Percentiles rank a stretch among this genome's conserved stretches.
Conservation (phyloP, 2,888 invertebrate genomes). For the Quadroppia sp. region DNA sequence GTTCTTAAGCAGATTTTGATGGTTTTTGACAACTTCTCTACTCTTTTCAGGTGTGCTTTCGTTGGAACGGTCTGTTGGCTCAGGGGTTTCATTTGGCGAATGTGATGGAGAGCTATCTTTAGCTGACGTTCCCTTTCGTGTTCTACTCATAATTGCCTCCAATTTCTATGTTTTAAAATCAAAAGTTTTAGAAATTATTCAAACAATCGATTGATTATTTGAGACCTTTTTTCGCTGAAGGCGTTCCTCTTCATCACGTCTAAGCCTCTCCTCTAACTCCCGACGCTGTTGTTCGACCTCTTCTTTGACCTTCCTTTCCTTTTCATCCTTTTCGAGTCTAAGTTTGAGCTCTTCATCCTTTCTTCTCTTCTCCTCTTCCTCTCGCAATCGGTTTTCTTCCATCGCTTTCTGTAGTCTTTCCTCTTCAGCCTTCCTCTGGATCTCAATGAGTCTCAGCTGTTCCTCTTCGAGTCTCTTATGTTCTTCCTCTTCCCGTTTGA, state of each 20-base stretch:
- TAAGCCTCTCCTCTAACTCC: constrained; percentile 62
- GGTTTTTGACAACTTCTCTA: constrained; percentile 8
- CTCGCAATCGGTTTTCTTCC: constrained; percentile 53
- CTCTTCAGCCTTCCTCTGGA: constrained; percentile 76
- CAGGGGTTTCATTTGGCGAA: not conserved
- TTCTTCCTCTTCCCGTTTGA: constrained; percentile 74
- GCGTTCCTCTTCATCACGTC: constrained; percentile 82
- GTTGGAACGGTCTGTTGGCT: constrained; percentile 5
- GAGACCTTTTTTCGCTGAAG: constrained; percentile 70
- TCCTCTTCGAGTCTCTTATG: constrained; percentile 76
- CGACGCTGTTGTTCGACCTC: constrained; percentile 64
- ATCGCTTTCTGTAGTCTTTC: constrained; percentile 78
- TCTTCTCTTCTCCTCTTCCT: constrained; percentile 45
- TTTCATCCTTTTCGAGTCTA: constrained; percentile 46
- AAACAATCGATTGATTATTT: no score
- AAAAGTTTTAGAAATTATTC: constrained; percentile 28
- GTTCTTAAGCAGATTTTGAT: constrained; percentile 10
- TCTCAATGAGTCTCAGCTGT: constrained; percentile 59
- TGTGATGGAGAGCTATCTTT: not conserved
- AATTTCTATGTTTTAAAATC: constrained; percentile 60
- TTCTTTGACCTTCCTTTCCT: constrained; percentile 68
- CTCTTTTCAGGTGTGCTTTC: not conserved
- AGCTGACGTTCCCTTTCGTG: constrained; percentile 56
- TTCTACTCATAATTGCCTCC: constrained; percentile 86
- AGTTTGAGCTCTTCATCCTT: constrained; percentile 45